Evolutionary conservation across 2,888 invertebrate genomes (phyloP).

Genomic region (Leistus spinibarbis): DNA sequence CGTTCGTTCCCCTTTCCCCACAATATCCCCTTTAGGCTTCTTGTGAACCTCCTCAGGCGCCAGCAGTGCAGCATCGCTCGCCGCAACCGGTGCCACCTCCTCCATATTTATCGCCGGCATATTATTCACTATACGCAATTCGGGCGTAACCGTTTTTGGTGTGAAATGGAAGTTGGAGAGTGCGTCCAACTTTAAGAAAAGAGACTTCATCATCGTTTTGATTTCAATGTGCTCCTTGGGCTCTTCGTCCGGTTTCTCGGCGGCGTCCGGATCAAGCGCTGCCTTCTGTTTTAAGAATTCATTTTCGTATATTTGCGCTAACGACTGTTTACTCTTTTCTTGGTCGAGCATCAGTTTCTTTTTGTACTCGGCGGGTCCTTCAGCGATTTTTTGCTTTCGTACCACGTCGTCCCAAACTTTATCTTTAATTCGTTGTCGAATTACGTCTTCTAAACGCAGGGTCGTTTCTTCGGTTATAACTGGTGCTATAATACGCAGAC

Average conservation of each 20-base stretch:
- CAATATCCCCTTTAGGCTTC: conserved; percentile 61
- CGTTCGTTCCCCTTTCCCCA: conserved; percentile 76
- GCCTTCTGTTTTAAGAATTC: conserved; percentile 76
- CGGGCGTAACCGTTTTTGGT: conserved; percentile 83
- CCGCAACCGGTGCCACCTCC: conserved; percentile 91
- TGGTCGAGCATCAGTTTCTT: conserved; percentile 89
- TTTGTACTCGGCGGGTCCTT: conserved; percentile 82
- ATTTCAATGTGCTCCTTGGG: conserved; percentile 82
- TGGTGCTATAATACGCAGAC: conserved; percentile 72
- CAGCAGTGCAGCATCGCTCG: conserved; percentile 81
- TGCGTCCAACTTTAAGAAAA: conserved; percentile 89
- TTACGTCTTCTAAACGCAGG: conserved; percentile 84
- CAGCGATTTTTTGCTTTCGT: conserved; percentile 82
- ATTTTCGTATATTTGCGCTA: conserved; percentile 93
- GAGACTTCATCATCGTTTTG: conserved; percentile 69
- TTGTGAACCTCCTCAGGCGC: conserved; percentile 91
- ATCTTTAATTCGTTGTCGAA: conserved; percentile 90
- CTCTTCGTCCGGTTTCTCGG: conserved; percentile 67
- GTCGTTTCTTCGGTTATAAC: conserved; percentile 92
- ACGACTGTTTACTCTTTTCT: conserved; percentile 90
- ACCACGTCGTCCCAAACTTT: conserved; percentile 94
- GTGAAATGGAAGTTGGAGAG: conserved; percentile 94
- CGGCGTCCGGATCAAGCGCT: conserved; percentile 61
- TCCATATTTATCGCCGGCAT: conserved; percentile 91
- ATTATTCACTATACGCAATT: conserved; percentile 89